Base-by-base conservation (phyloP, 2,888 invertebrate species). In the Brassicogethes aeneus region DNA sequence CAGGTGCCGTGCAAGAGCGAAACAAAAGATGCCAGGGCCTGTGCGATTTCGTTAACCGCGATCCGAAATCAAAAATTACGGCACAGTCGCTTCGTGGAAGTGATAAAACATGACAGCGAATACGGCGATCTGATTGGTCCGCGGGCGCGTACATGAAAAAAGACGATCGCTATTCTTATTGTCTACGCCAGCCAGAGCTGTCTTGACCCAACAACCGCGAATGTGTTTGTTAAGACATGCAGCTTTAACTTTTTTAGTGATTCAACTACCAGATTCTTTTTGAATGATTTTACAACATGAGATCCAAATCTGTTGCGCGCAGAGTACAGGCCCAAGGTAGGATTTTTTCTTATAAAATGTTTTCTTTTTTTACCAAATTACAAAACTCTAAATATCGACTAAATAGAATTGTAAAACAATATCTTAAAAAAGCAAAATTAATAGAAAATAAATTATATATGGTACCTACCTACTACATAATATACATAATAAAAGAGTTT, bases 291-390 rank as follows among this genome's bases (percentile, higher is more conserved):
- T n/a, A n/a, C n/a, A n/a, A n/a, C 70, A 82, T 82, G 82, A 77
- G 82, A 73, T 80, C 77, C 54, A 82, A 82, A 69, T 79, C 81
- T 60, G 78, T 82, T 55, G 81, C 82, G 57, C 76, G 81, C 69
- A 77, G 76, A 67, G 73, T 80, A 53, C 76, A 79, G 62, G 74
- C 79, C 66, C 79, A 78, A 75, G 80, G 82, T 81, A 68, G 74
- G 76, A 34, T 23, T 23, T 23, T 23, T 23, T n/a, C n/a, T n/a
- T 23, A 23, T 10, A 23, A 10, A 23, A 7, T 23, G 5, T 23
- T 23, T 23, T 10, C 5, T 10, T 23, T 23, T 23, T 23, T 23
- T 7, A 23, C 23, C 23, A 23, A 7, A 7, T 7, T 23, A 10
- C 23, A 23, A 5, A 5, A 5, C 23, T 23, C 10, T 23, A 23